These are phyloP conservation scores for Dasyurus viverrinus DNA, from an alignment of 2,113 vertebrate genomes.

Conservation along the genomic window DNA sequence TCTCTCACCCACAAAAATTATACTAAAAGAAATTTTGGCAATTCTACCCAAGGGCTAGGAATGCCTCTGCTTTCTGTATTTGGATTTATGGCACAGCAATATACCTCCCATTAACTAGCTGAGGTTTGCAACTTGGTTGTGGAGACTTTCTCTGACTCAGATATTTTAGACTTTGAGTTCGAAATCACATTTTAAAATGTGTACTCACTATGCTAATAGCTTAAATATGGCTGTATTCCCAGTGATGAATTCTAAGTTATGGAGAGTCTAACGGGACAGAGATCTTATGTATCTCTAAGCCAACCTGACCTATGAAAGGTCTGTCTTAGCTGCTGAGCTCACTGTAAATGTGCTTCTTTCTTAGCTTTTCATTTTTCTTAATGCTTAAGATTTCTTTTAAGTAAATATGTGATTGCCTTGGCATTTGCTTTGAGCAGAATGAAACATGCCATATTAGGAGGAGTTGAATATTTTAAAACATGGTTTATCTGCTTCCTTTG, in stretches of 20 bases:
- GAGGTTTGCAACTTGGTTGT: slow-evolving; percentile 29
- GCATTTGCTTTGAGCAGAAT: neutral
- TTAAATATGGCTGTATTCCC: slow-evolving; percentile 11
- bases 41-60: slow-evolving; percentile 37
- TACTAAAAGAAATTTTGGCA: slow-evolving; percentile 31
- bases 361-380: slow-evolving; percentile 10
- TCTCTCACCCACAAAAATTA: slow-evolving; percentile 49
- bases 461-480: slow-evolving; percentile 30
- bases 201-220: slow-evolving; percentile 30
- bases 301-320: neutral
- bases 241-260: slow-evolving; percentile 6
- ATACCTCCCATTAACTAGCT: slow-evolving; percentile 39
- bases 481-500: neutral
- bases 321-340: neutral
- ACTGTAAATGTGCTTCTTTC: neutral
- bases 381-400: slow-evolving; percentile 26
- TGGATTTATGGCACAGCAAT: slow-evolving; percentile 16
- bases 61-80: slow-evolving; percentile 30
- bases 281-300: neutral
- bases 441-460: slow-evolving; percentile 24
- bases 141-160: neutral
- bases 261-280: neutral
- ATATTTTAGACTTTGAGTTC: slow-evolving; percentile 69
- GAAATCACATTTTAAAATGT: slow-evolving; percentile 42
- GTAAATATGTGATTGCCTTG: slow-evolving; percentile 37